Evolutionary conservation across 2,888 invertebrate genomes (phyloP).

Genomic region (Stenodera caucasica): DNA sequence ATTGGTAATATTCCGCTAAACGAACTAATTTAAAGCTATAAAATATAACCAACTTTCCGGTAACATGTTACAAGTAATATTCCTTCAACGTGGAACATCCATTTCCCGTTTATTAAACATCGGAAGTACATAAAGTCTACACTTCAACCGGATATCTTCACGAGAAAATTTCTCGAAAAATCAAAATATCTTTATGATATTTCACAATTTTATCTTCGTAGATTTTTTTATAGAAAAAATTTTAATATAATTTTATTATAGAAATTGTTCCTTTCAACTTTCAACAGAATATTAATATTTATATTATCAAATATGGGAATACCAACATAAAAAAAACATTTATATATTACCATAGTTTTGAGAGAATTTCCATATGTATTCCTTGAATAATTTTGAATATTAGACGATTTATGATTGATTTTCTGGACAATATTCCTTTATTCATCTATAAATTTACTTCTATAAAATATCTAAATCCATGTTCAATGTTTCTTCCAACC

Average conservation of each 20-base stretch:
- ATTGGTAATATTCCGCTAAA: not conserved
- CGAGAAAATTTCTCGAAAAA: not conserved
- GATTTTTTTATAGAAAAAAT: too few relatives aligned
- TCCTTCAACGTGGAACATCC: not conserved
- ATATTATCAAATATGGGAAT: not conserved
- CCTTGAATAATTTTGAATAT: not conserved
- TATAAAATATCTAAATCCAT: too few relatives aligned
- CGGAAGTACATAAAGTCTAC: not conserved
- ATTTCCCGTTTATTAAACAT: slow-evolving; percentile 5
- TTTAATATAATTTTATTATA: too few relatives aligned
- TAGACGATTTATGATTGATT: not conserved
- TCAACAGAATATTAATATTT: too few relatives aligned
- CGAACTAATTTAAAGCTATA: not conserved
- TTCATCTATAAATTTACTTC: too few relatives aligned
- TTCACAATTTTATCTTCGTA: too few relatives aligned
- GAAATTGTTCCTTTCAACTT: too few relatives aligned
- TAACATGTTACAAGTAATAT: not conserved
- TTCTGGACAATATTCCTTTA: too few relatives aligned
- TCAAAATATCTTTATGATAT: too few relatives aligned
- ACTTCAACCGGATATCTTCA: not conserved
- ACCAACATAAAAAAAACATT: not conserved
- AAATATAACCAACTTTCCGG: slow-evolving; percentile 2
- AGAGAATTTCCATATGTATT: not conserved
- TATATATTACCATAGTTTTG: not conserved
- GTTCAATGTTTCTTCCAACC: too few relatives aligned